These are phyloP conservation scores for Osmerus mordax DNA, from an alignment of 2,113 vertebrate genomes.

Conservation along the genomic window DNA sequence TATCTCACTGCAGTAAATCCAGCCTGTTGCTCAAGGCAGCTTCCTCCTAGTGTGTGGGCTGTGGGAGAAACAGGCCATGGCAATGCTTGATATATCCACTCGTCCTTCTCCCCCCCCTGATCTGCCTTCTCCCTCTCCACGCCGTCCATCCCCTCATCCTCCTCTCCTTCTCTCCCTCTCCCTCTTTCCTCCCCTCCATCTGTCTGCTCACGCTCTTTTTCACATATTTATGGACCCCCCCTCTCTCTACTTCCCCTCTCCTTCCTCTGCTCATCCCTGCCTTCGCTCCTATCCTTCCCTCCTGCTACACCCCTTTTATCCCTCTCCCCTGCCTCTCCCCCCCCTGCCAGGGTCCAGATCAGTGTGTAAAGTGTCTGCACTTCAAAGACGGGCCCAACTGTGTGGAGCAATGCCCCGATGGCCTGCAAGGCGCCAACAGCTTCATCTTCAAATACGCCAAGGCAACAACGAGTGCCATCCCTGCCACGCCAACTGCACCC, in stretches of 20 bases:
- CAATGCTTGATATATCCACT: slow-evolving; percentile 12
- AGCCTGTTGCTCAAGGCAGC: too few species aligned
- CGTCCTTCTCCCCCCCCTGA: not conserved
- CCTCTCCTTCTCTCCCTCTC: not conserved
- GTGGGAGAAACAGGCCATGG: too few species aligned
- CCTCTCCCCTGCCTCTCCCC: not conserved
- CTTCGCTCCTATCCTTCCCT: not conserved
- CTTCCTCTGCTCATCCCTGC: not conserved
- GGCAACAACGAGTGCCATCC: slow-evolving; percentile 92
- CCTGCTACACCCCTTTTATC: slow-evolving; percentile 17
- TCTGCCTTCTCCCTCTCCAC: not conserved
- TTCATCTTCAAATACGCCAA: slow-evolving; percentile 98
- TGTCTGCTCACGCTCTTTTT: not conserved
- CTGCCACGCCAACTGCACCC: slow-evolving; percentile 93
- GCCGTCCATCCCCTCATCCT: too few species aligned
- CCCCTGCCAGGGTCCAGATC: slow-evolving; percentile 84
- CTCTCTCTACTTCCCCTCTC: not conserved
- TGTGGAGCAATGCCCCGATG: slow-evolving; percentile 94
- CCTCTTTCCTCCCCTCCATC: not conserved
- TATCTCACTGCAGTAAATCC: too few species aligned
- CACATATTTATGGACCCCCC: not conserved
- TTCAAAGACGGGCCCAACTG: slow-evolving; percentile 98
- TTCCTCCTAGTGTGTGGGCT: too few species aligned
- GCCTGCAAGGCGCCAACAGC: slow-evolving; percentile 89
- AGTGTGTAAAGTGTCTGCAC: slow-evolving; percentile 89